A percentile compares a stretch with the other conserved stretches of the same genome.
phyloP scores from a whole-genome alignment of 1,140 invertebrate genomes.

The Diabrotica undecimpunctata region DNA sequence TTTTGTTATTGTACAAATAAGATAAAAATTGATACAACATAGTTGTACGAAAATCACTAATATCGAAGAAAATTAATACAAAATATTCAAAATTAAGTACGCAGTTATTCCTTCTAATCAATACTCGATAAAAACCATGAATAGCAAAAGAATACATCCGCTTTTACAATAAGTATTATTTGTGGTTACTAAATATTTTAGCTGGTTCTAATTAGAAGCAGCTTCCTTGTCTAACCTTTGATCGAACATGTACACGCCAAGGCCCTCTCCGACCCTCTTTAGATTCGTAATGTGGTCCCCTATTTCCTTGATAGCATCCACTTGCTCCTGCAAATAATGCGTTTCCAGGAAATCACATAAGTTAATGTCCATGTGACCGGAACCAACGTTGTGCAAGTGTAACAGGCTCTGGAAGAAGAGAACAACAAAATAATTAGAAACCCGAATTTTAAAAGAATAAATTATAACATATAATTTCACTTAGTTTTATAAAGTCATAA shows the following conservation, averaged over 20 bases:
- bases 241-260: slow-evolving; percentile 74
- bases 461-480: no score
- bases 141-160: no score
- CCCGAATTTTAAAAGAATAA: background rate
- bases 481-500: no score
- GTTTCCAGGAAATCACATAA: slow-evolving; percentile 69
- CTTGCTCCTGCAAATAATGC: slow-evolving; percentile 71
- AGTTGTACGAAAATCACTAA: no score
- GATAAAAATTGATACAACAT: no score
- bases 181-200: no score
- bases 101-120: no score
- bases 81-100: no score
- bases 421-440: background rate
- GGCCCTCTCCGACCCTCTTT: slow-evolving; percentile 65
- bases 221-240: slow-evolving; percentile 53
- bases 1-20: no score
- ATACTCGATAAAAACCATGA: no score
- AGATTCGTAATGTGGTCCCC: slow-evolving; percentile 69
- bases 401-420: slow-evolving; percentile 57
- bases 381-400: slow-evolving; percentile 63
- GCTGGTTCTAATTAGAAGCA: background rate
- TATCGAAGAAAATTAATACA: no score
- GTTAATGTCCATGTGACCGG: slow-evolving; percentile 64
- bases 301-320: slow-evolving; percentile 71
- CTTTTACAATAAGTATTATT: no score